A percentile compares a stretch with the other conserved stretches of the same genome.
phyloP scores from a whole-genome alignment of 2,888 invertebrate genomes.

The Poecilobothrus nobilitatus region DNA sequence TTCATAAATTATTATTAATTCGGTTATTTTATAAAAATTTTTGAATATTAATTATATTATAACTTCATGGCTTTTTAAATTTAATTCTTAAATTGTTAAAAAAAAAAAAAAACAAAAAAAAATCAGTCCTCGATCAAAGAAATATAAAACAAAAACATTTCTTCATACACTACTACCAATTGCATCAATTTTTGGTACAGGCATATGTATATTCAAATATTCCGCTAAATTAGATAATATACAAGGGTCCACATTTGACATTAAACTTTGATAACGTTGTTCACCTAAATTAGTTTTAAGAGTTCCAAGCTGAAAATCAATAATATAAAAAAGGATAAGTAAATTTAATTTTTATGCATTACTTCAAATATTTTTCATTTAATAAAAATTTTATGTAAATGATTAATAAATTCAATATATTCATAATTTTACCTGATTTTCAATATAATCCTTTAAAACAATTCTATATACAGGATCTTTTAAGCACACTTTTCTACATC shows the following conservation, averaged over 20 bases:
- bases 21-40: no score
- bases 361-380: background rate
- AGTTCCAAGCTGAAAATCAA: conserved; percentile 51
- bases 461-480: conserved; percentile 74
- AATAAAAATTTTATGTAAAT: conserved; percentile 17
- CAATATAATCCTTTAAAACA: conserved; percentile 61
- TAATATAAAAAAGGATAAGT: conserved; percentile 22
- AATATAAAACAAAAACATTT: background rate
- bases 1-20: no score
- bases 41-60: no score
- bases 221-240: conserved; percentile 62
- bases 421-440: conserved; percentile 53
- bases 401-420: background rate
- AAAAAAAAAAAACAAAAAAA: background rate
- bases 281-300: conserved; percentile 67
- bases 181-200: conserved; percentile 10
- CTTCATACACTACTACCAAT: background rate
- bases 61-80: background rate
- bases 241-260: conserved; percentile 64
- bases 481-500: conserved; percentile 55
- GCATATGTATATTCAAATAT: conserved; percentile 40
- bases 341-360: conserved; percentile 3
- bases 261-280: conserved; percentile 63
- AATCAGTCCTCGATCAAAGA: background rate
- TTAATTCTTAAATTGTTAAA: background rate